Evolutionary conservation across 2,888 invertebrate species (phyloP), one percentile per base, ranked within the genome.

Genomic region (Erpobdella octoculata): DNA sequence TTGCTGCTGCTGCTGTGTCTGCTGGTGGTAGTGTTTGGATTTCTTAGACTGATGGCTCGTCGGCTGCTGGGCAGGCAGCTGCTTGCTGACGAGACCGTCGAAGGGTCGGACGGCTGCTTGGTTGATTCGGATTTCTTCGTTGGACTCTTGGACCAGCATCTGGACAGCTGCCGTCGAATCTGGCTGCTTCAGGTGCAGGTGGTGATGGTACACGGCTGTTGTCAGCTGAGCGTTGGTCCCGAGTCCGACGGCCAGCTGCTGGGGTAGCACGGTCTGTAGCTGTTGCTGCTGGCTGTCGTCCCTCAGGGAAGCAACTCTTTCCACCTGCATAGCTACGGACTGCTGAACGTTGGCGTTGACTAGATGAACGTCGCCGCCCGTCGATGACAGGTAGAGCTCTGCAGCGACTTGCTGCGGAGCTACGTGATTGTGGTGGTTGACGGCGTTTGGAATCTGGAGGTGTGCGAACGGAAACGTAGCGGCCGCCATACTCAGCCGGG

Each of bases 391-490:
- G 35, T 70, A 70, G 28, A 70, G 36, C 38, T 70, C 70, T 25
- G 70, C 36, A 18, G 61, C 62, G 8, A 62, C 25, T 62, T 70
- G 62, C 28, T 61, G 70, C n/a, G 70, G 35, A 37, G 59, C 35
- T 1, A 35, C n/a, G 58, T 69, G 69, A 58, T 58, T 69, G 28
- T 46, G 69, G 33, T 73, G 73, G 58, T 70, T 73, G 46, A 71
- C 62, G 6, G 58, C 66, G 0, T 65, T 59, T 25, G 71, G 68
- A 28, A 73, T 67, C 62, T 73, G 73, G 12, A 71, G 67, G n/a
- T 68, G 68, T 31, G 72, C 46, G 38, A 72, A 72, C n/a, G 73
- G 73, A 58, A 71, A 71, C n/a, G 71, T 66, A 5, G 67, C 70
- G 4, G 70, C 71, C 5, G 71, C 70, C 71, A 73, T 70, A 35